These are phyloP conservation scores for Cryptomyrus ogoouensis DNA, from an alignment of 2,113 vertebrate genomes.

Conservation along the genomic window DNA sequence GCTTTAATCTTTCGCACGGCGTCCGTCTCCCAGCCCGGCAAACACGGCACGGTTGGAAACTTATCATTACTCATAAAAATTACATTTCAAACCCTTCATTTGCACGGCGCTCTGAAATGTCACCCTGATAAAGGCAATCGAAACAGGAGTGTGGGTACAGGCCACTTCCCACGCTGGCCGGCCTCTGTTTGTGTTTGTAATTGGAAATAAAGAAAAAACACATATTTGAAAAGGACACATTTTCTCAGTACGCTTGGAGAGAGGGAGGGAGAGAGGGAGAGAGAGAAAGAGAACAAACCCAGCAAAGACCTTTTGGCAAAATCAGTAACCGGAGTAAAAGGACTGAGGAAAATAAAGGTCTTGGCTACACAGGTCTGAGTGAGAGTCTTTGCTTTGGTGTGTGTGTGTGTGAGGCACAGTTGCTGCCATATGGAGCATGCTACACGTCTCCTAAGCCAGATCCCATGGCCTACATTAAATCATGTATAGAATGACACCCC, in stretches of 20 bases:
- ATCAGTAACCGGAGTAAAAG: background rate
- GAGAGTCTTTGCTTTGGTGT: background rate
- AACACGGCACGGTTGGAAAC: slow-evolving; percentile 9
- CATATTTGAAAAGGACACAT: background rate
- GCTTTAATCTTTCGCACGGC: slow-evolving; percentile 14
- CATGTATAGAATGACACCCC: background rate
- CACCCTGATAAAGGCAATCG: slow-evolving; percentile 26
- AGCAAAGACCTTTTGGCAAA: background rate
- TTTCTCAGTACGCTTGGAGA: background rate
- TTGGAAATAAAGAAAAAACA: background rate
- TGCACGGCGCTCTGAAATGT: slow-evolving; percentile 14
- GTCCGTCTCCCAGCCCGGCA: background rate
- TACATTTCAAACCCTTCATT: slow-evolving; percentile 27
- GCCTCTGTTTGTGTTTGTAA: slow-evolving; percentile 3
- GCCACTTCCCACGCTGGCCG: background rate
- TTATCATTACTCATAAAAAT: slow-evolving; percentile 31
- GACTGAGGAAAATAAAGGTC: background rate
- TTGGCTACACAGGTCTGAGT: background rate
- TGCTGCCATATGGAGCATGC: background rate
- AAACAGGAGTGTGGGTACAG: background rate
- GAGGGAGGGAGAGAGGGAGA: background rate
- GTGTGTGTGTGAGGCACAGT: background rate
- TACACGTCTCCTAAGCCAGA: background rate
- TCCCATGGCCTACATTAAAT: background rate
- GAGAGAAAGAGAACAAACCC: background rate